These are phyloP conservation scores for Eremophila alpestris DNA, from an alignment of 2,797 vertebrate species.

Conservation along the genomic window DNA sequence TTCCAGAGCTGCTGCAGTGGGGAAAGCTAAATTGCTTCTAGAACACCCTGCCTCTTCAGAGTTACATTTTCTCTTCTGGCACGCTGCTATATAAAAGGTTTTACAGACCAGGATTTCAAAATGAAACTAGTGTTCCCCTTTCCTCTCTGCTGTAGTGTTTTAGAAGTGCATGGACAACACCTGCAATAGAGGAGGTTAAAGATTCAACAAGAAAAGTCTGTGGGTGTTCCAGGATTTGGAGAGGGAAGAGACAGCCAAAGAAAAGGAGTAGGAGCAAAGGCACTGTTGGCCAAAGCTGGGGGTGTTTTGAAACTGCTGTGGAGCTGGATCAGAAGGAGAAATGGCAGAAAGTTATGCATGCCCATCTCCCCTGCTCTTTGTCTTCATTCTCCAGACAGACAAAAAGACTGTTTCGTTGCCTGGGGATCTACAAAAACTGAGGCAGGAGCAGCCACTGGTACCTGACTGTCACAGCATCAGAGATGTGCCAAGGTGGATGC, in stretches of 20 bases:
- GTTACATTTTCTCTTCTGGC: not conserved
- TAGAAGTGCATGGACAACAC: not conserved
- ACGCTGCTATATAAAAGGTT: not conserved
- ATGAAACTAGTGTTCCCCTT: not conserved
- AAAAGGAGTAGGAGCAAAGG: not conserved
- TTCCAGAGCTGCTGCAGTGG: not conserved
- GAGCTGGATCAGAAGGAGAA: not conserved
- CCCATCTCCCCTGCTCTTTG: not conserved
- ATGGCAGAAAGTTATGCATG: not conserved
- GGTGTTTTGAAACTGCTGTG: not conserved
- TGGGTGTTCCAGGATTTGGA: not conserved
- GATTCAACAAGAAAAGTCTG: not conserved
- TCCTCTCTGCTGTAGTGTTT: not conserved
- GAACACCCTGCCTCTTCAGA: not conserved
- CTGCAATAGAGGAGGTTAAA: not conserved
- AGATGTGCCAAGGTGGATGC: fast-evolving
- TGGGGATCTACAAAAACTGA: not conserved
- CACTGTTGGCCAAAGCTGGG: not conserved
- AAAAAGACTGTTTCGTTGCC: not conserved
- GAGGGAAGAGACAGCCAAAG: not conserved
- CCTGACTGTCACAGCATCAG: not conserved
- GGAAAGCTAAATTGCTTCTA: not conserved
- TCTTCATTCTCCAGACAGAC: not conserved
- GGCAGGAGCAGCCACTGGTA: not conserved
- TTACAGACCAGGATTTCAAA: not conserved